Evolutionary conservation across 2,888 invertebrate genomes (phyloP).

Genomic region (Phorcus lineatus): DNA sequence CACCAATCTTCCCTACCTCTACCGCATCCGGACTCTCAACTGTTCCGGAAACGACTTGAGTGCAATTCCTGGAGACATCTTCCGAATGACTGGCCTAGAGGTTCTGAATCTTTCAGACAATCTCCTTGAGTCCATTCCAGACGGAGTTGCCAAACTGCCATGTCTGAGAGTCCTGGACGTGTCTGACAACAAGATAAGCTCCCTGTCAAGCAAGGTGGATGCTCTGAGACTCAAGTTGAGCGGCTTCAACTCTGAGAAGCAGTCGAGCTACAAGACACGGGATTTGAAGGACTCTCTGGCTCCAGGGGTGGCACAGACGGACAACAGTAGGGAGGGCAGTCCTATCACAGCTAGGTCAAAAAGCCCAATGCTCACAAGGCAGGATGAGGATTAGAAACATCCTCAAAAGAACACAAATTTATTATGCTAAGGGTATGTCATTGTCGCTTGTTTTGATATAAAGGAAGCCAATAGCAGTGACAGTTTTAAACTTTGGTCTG

Average conservation of each 20-base stretch:
- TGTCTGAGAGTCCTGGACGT: slow-evolving; percentile 63
- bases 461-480: too few species aligned
- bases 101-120: slow-evolving; percentile 88
- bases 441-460: too few species aligned
- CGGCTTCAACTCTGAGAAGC: slow-evolving; percentile 43
- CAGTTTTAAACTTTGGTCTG: too few species aligned
- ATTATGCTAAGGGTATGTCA: background rate
- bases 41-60: slow-evolving; percentile 66
- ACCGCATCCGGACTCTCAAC: slow-evolving; percentile 62
- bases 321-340: slow-evolving; percentile 27
- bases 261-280: slow-evolving; percentile 68
- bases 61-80: slow-evolving; percentile 66
- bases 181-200: slow-evolving; percentile 69
- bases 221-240: slow-evolving; percentile 50
- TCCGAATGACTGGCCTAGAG: slow-evolving; percentile 79
- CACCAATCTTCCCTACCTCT: slow-evolving; percentile 69
- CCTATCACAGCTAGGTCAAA: background rate
- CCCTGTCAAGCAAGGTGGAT: slow-evolving; percentile 66
- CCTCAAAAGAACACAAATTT: background rate
- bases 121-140: slow-evolving; percentile 79
- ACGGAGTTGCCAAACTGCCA: slow-evolving; percentile 68
- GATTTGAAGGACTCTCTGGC: slow-evolving; percentile 60
- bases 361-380: background rate
- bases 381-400: background rate
- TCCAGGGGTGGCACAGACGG: slow-evolving; percentile 63